A percentile compares a stretch with the other conserved stretches of the same genome.
Conservation (phyloP, 2,888 invertebrate genomes). For the Netelia fuscicornis region DNA sequence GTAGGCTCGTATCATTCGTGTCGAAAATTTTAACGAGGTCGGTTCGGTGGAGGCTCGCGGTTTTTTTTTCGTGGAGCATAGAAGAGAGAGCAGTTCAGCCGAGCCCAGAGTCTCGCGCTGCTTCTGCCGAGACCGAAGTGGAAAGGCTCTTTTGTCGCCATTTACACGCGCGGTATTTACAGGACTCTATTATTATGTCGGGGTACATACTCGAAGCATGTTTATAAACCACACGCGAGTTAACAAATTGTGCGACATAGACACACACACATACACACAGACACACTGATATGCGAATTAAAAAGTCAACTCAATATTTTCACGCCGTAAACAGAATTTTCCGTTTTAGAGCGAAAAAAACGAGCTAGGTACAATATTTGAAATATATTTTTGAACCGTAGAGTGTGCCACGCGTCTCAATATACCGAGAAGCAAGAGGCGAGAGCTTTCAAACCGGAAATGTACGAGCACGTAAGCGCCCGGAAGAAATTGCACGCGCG, state of each 20-base stretch:
- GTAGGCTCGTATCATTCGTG: conserved; percentile 49
- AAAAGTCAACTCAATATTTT: conserved; percentile 6
- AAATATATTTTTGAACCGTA: conserved; percentile 38
- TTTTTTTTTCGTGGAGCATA: conserved; percentile 31
- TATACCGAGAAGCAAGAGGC: conserved; percentile 10
- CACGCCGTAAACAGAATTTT: neutral
- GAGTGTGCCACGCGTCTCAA: neutral
- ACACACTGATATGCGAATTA: neutral
- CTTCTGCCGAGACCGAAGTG: conserved; percentile 7
- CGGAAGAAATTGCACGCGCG: conserved; percentile 76
- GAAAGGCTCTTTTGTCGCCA: conserved; percentile 44
- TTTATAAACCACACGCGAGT: conserved; percentile 20
- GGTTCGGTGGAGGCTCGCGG: conserved; percentile 38
- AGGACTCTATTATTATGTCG: conserved; percentile 20
- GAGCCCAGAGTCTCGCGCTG: neutral
- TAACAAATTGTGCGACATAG: neutral
- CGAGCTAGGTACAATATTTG: neutral
- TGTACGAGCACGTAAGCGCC: conserved; percentile 75
- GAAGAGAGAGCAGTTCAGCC: neutral
- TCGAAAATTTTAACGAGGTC: conserved; percentile 62
- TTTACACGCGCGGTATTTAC: conserved; percentile 35
- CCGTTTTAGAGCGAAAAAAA: neutral
- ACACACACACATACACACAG: conserved; percentile 1
- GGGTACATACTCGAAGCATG: conserved; percentile 17
- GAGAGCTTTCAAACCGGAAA: conserved; percentile 68